Evolutionary conservation across 2,797 vertebrate species (phyloP).

Genomic region (Phataginus tricuspis): DNA sequence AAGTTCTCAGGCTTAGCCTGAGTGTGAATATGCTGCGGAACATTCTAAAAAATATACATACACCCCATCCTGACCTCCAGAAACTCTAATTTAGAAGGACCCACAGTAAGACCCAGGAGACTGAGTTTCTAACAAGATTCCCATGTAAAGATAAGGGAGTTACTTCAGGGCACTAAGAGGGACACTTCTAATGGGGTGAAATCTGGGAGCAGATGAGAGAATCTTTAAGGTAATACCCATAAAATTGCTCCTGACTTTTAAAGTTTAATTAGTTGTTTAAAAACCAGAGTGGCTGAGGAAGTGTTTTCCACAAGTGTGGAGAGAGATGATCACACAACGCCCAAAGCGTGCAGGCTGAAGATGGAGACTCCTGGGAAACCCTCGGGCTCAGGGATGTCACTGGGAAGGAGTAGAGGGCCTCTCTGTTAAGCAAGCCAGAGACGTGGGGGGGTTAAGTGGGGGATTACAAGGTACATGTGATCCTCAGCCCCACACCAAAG

Average conservation of each 20-base stretch:
- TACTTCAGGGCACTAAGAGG: neutral
- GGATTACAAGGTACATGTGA: neutral
- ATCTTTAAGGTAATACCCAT: neutral
- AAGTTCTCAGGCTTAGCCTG: neutral
- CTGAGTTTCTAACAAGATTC: neutral
- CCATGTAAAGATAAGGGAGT: neutral
- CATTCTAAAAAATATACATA: neutral
- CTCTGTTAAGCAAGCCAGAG: neutral
- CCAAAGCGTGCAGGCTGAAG: neutral
- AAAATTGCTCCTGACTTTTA: neutral
- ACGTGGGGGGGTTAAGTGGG: neutral
- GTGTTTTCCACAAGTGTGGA: neutral
- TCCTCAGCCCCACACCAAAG: neutral
- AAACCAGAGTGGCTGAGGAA: neutral
- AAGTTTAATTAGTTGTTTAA: conserved; percentile 17
- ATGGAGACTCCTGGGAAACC: neutral
- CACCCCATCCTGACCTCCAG: neutral
- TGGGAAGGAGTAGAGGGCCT: neutral
- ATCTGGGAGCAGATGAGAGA: neutral
- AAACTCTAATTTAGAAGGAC: neutral
- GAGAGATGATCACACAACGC: neutral
- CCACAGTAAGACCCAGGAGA: neutral
- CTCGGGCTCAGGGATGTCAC: neutral
- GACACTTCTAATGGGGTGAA: neutral
- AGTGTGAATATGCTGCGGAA: neutral